Evolutionary conservation across 2,797 vertebrate genomes (phyloP).

Genomic region (Labeo calbasu): DNA sequence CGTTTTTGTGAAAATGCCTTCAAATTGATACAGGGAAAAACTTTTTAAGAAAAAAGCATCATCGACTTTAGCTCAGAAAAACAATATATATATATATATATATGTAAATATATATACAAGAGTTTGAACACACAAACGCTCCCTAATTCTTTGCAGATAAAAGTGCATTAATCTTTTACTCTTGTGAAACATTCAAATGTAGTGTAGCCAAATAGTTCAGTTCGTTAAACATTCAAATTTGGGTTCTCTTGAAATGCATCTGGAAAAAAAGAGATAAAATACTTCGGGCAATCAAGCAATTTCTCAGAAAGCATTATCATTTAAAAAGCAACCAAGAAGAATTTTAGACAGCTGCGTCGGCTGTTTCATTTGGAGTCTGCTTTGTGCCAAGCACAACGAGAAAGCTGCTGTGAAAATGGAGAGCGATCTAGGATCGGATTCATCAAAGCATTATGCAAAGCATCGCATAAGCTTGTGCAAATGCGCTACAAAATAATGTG

Average conservation of each 20-base stretch:
- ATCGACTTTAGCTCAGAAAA: slow-evolving; percentile 17
- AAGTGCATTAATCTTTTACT: slow-evolving; percentile 62
- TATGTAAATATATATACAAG: slow-evolving; percentile 49
- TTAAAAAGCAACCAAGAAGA: slow-evolving; percentile 14
- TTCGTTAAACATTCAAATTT: slow-evolving; percentile 73
- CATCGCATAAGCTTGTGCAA: slow-evolving; percentile 42
- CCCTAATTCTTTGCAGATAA: slow-evolving; percentile 52
- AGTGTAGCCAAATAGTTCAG: slow-evolving; percentile 62
- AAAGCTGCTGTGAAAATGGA: slow-evolving; percentile 10
- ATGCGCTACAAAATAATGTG: slow-evolving; percentile 37
- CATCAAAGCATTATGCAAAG: slow-evolving; percentile 36
- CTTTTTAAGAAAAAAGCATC: slow-evolving; percentile 20
- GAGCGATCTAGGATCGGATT: slow-evolving; percentile 27
- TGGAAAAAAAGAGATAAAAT: slow-evolving; percentile 28
- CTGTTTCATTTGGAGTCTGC: slow-evolving; percentile 5
- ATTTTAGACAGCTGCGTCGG: slow-evolving; percentile 23
- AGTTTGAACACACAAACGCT: slow-evolving; percentile 6
- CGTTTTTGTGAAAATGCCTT: slow-evolving; percentile 29
- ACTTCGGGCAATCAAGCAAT: slow-evolving; percentile 30
- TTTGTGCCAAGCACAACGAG: slow-evolving; percentile 22
- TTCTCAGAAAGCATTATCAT: slow-evolving; percentile 23
- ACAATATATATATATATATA: not conserved
- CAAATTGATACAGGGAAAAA: not conserved
- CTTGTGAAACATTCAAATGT: slow-evolving; percentile 70
- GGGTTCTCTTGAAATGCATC: slow-evolving; percentile 52